Evolutionary conservation across 2,797 vertebrate genomes (phyloP), one percentile per base, ranked within the genome.

Genomic region (Muscicapa comitata): DNA sequence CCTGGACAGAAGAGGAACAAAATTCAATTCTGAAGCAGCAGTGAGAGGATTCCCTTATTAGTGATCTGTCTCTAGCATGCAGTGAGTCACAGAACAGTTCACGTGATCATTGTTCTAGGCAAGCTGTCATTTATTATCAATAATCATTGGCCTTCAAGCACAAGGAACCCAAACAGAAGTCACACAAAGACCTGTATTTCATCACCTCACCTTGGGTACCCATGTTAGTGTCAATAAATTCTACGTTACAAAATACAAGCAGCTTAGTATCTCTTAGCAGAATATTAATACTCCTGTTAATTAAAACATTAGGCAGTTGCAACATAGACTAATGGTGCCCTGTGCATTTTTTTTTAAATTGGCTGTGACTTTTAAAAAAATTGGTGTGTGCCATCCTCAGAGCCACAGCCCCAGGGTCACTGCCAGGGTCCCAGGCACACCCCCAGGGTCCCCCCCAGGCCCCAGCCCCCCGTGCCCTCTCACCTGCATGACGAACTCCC

Each of bases 401-500:
- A 50, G 26, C 10, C 26, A 50, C 26, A 10, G 3, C 26, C 45
- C 26, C 45, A 47, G 45, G 45, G 45, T 45, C 43, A 45, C 43
- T 21, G 11, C 20, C 20, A 11, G 45, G 45, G 45, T 13, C 45
- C 12, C 45, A 23, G 45, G 11, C 21, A 23, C 43, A 11, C 43
- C 42, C 42, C 42, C 42, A 43, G 42, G 18, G 42, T 38, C 38
- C 35, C 35, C 35, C 35, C 35, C 35, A 35, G 35, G 35, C 10
- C 43, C 43, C 43, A 43, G 19, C 13, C 38, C 38, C 38, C 13
- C 6, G 13, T 40, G 38, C 15, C 38, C 38, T 40, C 98, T 88
- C 65, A 99, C 99, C 98, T 99, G 99, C 99, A 99, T 99, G 92
- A 99, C 98, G 28, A 99, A 99, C 98, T 99, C 99, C 90, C 99